Percentiles rank a stretch among this genome's conserved stretches.
These are phyloP conservation scores for Odontophorus gujanensis DNA, from an alignment of 2,113 vertebrate genomes.

Conservation along the genomic window DNA sequence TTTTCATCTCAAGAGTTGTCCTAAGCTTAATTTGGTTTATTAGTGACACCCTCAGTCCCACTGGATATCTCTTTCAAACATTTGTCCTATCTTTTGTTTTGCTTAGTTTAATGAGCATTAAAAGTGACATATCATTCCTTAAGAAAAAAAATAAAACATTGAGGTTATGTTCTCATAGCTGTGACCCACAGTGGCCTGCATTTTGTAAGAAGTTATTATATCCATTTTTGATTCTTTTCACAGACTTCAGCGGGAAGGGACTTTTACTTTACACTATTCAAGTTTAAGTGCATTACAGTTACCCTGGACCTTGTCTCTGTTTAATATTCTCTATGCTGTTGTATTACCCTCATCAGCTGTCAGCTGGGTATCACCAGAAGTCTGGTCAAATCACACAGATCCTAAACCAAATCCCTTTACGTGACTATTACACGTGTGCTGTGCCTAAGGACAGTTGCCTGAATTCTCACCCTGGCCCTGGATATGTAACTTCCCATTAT, in stretches of 20 bases:
- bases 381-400: slow-evolving; percentile 12
- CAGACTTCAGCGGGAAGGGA: background rate
- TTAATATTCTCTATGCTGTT: background rate
- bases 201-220: background rate
- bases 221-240: background rate
- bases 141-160: background rate
- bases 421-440: background rate
- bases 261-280: background rate
- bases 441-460: background rate
- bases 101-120: background rate
- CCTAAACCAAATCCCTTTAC: background rate
- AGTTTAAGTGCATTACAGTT: background rate
- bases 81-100: background rate
- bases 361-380: background rate
- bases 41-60: background rate
- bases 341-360: background rate
- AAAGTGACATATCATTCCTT: background rate
- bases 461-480: background rate
- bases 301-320: background rate
- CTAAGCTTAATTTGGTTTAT: background rate
- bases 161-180: background rate
- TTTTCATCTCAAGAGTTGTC: background rate
- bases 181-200: background rate
- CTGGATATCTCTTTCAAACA: background rate
- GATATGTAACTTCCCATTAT: background rate